Evolutionary conservation across 2,888 invertebrate species (phyloP).

Genomic region (Hedychridium roseum): DNA sequence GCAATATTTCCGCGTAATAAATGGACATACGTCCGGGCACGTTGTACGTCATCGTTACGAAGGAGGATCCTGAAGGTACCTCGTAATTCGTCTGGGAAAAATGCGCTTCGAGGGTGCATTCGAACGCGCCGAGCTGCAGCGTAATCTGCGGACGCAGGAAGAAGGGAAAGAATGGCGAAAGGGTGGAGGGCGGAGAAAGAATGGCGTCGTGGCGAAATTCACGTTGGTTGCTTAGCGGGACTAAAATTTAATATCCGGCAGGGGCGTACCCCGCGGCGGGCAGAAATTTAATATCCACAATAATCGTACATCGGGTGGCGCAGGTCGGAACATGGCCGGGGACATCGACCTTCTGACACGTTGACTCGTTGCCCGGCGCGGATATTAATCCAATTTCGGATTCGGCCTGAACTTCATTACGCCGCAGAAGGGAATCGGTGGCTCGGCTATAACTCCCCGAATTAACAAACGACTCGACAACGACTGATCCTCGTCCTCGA

Average conservation of each 20-base stretch:
- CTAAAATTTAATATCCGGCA: constrained; percentile 55
- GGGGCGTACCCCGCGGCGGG: constrained; percentile 33
- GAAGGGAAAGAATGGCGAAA: neutral
- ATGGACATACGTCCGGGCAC: too few relatives aligned
- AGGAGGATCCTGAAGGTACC: too few relatives aligned
- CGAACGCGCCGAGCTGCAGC: too few relatives aligned
- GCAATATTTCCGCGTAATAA: too few relatives aligned
- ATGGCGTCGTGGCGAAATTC: constrained; percentile 13
- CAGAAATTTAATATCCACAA: constrained; percentile 54
- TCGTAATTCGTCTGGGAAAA: too few relatives aligned
- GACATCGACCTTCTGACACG: constrained; percentile 2
- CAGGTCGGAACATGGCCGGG: neutral
- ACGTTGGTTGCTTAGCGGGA: constrained; percentile 43
- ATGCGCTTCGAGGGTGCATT: too few relatives aligned
- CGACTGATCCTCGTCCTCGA: too few relatives aligned
- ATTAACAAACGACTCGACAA: too few relatives aligned
- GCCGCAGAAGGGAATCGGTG: too few relatives aligned
- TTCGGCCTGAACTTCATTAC: neutral
- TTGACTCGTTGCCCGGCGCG: constrained; percentile 12
- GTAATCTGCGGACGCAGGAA: neutral
- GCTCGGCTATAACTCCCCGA: too few relatives aligned
- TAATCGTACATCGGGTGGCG: constrained; percentile 32
- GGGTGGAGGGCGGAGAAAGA: neutral
- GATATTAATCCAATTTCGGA: constrained; percentile 10
- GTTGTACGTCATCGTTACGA: too few relatives aligned